phyloP scores from a whole-genome alignment of 2,113 vertebrate species.

The Grammomys dolichurus region DNA sequence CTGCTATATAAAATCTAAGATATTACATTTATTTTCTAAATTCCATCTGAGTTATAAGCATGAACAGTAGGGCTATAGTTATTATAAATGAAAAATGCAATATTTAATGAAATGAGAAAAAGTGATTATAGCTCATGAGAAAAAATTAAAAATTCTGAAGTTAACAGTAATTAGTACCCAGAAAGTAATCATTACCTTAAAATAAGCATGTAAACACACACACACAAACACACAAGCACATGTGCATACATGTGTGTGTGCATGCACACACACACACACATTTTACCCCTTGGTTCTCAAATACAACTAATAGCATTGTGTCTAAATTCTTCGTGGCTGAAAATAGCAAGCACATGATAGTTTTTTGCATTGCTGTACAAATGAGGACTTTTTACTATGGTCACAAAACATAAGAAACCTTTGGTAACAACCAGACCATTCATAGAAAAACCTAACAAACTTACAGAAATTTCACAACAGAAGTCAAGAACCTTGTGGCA shows the following conservation, averaged over 20 bases:
- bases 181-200: conserved; percentile 36
- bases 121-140: conserved; percentile 44
- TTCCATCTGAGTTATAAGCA: conserved; percentile 1
- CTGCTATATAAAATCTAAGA: conserved; percentile 35
- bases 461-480: conserved; percentile 28
- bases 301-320: conserved; percentile 15
- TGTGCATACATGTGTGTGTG: not conserved
- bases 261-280: conserved; percentile 6
- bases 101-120: conserved; percentile 51
- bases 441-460: conserved; percentile 32
- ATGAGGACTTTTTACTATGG: conserved; percentile 29
- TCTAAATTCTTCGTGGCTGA: conserved; percentile 19
- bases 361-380: not conserved
- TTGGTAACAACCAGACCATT: conserved; percentile 14
- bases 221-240: not conserved
- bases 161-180: not conserved
- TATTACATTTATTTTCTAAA: conserved; percentile 52
- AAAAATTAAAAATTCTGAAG: conserved; percentile 54
- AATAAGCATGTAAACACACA: not conserved
- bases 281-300: conserved; percentile 25
- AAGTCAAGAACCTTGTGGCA: conserved; percentile 44
- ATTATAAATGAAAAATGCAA: conserved; percentile 41
- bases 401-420: not conserved
- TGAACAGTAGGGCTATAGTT: conserved; percentile 26
- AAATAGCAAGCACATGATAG: conserved; percentile 6